Conservation (phyloP, 1,140 invertebrate genomes). For the Drosophila sucinea region DNA sequence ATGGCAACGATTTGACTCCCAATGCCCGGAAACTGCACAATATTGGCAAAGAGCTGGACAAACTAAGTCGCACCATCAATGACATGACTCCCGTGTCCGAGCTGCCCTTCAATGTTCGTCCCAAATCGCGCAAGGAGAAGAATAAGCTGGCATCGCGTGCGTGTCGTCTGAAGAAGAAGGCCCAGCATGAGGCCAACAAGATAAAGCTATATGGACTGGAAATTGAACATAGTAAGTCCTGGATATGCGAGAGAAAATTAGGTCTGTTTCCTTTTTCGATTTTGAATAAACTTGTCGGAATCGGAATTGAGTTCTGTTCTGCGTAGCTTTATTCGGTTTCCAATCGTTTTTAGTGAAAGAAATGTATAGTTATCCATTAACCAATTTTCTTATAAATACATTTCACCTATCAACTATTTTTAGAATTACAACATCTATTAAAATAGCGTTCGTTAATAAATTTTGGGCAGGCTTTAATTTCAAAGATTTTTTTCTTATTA, state of each 20-base stretch:
- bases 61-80: slow-evolving; percentile 95
- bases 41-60: slow-evolving; percentile 96
- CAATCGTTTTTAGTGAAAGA: too few relatives aligned
- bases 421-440: too few relatives aligned
- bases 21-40: slow-evolving; percentile 95
- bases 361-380: too few relatives aligned
- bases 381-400: too few relatives aligned
- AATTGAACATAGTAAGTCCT: slow-evolving; percentile 94
- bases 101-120: slow-evolving; percentile 93
- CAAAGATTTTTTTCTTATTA: too few relatives aligned
- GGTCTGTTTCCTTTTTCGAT: too few relatives aligned
- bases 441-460: too few relatives aligned
- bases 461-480: too few relatives aligned
- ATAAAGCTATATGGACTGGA: slow-evolving; percentile 97
- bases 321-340: too few relatives aligned
- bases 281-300: too few relatives aligned
- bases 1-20: slow-evolving; percentile 98
- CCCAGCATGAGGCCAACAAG: slow-evolving; percentile 97
- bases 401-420: too few relatives aligned
- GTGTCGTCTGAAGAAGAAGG: slow-evolving; percentile 97
- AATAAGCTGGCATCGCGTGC: slow-evolving; percentile 98
- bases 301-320: too few relatives aligned
- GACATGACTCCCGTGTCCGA: slow-evolving; percentile 98
- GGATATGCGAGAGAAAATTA: background rate
- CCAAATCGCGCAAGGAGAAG: slow-evolving; percentile 97